Percentiles rank a stretch among this genome's conserved stretches.
phyloP scores from a whole-genome alignment of 2,113 vertebrate species.

The Oryctolagus cuniculus region mOryCun1.1 NC_091450.1:42210001-42210500 shows the following conservation, averaged over 20 bases:
- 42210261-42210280: neutral
- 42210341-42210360: neutral
- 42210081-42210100: neutral
- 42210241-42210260: neutral
- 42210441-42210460: neutral
- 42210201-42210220: neutral
- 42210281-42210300: neutral
- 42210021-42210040: neutral
- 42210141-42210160: constrained; percentile 1
- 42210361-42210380: neutral
- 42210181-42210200: neutral
- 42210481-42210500: no score
- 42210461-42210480: neutral
- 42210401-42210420: neutral
- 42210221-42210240: neutral
- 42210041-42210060: neutral
- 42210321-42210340: neutral
- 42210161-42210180: neutral
- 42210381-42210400: neutral
- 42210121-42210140: neutral
- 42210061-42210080: neutral
- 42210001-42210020: neutral
- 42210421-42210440: neutral
- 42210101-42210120: neutral
- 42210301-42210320: neutral